Base-by-base conservation (phyloP, 2,888 invertebrate species). In the Podabrus alpinus region DNA sequence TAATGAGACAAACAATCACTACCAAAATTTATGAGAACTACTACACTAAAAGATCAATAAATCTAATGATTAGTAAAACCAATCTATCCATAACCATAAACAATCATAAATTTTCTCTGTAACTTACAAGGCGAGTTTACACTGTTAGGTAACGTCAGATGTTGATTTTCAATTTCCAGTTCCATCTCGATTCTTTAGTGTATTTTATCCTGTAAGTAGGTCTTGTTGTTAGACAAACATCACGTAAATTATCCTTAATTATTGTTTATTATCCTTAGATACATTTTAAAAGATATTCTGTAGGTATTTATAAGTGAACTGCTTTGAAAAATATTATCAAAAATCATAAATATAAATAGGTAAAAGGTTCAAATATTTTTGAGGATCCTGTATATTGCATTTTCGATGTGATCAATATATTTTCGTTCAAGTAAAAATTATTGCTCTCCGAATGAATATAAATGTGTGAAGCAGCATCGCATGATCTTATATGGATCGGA, bases 141-240 rank as follows among this genome's bases (percentile, higher is more conserved):
- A 62, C 64, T 64, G 70, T 66, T 71, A 66, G 70, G 62, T 66
- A 71, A 71, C 17, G 64, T 71, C 64, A 62, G 45, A 17, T 19
- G 45, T 71, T 71, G 62, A 45, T 64, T 71, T 69, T 69, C 69
- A 69, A 71, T 64, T 66, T 71, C 70, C 64, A 64, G 25, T 13
- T 71, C 70, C 70, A 71, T 71, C 70, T 71, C 25, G 69, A 29
- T 61, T 69, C 60, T 69, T 59, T 60, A 45, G n/a, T 45, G 45
- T 69, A 69, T 29, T 45, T 17, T 24, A 17, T 62, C 70, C 70
- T 71, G 64, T 45, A 71, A 71, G 64, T 25, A 25, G 21, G 24
- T 29, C 67, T 16, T 15, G 24, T 66, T 67, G 29, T 29, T 67
- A 67, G 16, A 64, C 17, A 64, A 64, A 19, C n/a, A 19, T 64